Evolutionary conservation across 2,888 invertebrate species (phyloP).

Genomic region (Adineta ricciae): DNA sequence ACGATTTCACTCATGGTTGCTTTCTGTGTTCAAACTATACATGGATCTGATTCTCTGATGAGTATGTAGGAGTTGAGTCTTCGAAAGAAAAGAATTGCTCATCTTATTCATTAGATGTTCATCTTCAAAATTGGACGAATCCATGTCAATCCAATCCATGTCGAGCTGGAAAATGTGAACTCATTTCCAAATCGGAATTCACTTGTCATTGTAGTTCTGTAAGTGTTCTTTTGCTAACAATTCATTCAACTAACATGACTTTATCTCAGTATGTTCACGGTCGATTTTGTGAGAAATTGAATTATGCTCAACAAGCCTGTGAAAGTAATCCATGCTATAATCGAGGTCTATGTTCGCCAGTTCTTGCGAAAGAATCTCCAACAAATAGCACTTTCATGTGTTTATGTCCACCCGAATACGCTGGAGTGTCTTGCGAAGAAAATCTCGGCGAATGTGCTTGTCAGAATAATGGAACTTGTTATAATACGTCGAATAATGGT

Average conservation of each 20-base stretch:
- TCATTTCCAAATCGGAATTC: not conserved
- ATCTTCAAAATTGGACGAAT: constrained; percentile 5
- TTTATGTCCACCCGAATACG: not conserved
- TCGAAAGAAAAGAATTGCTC: too few relatives aligned
- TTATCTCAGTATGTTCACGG: not conserved
- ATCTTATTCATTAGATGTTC: not conserved
- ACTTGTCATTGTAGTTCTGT: not conserved
- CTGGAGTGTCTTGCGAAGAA: not conserved
- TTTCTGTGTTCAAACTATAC: too few relatives aligned
- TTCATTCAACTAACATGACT: not conserved
- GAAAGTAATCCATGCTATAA: constrained; percentile 19
- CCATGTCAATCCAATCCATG: constrained; percentile 19
- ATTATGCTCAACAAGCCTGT: not conserved
- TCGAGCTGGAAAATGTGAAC: constrained; percentile 18
- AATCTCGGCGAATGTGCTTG: not conserved
- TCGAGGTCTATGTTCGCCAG: constrained; percentile 12
- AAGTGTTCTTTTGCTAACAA: not conserved
- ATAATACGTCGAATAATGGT: not conserved
- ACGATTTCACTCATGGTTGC: too few relatives aligned
- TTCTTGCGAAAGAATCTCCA: not conserved
- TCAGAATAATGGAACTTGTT: constrained; percentile 1
- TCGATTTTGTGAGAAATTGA: constrained; percentile 1
- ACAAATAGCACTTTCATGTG: not conserved
- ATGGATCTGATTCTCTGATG: not conserved
- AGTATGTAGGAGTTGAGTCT: too few relatives aligned